A percentile compares a stretch with the other conserved stretches of the same genome.
Evolutionary conservation across 2,888 invertebrate species (phyloP).

Genomic region (Cyrtodaria siliqua): DNA sequence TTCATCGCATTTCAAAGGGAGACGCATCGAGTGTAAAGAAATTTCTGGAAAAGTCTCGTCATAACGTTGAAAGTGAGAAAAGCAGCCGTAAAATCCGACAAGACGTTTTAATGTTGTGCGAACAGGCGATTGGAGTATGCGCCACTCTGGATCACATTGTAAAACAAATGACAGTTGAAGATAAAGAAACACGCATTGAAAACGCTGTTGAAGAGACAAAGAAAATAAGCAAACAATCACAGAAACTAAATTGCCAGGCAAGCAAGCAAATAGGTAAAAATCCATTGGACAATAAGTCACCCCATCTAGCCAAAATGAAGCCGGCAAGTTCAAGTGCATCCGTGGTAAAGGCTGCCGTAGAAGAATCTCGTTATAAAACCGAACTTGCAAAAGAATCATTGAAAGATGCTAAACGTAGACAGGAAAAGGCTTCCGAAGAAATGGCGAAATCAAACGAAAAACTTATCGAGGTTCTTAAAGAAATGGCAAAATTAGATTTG

Average conservation of each 20-base stretch:
- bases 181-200: neutral
- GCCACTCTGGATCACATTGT: neutral
- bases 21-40: neutral
- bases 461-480: conserved; percentile 1
- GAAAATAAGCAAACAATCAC: neutral
- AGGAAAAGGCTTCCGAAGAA: neutral
- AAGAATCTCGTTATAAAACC: conserved; percentile 2
- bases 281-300: conserved; percentile 1
- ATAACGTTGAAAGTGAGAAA: neutral
- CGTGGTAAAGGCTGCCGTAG: neutral
- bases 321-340: neutral
- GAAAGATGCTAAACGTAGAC: conserved; percentile 7
- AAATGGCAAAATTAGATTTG: neutral
- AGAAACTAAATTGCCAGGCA: neutral
- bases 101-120: neutral
- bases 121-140: neutral
- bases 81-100: neutral
- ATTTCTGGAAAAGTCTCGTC: neutral
- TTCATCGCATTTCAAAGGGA: no score
- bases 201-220: neutral
- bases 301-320: conserved; percentile 9
- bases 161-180: neutral
- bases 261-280: neutral
- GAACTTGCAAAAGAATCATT: conserved; percentile 12
- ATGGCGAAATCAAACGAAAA: neutral